Evolutionary conservation across 1,140 invertebrate genomes (phyloP).

Genomic region (Drosophila arawakana): DNA sequence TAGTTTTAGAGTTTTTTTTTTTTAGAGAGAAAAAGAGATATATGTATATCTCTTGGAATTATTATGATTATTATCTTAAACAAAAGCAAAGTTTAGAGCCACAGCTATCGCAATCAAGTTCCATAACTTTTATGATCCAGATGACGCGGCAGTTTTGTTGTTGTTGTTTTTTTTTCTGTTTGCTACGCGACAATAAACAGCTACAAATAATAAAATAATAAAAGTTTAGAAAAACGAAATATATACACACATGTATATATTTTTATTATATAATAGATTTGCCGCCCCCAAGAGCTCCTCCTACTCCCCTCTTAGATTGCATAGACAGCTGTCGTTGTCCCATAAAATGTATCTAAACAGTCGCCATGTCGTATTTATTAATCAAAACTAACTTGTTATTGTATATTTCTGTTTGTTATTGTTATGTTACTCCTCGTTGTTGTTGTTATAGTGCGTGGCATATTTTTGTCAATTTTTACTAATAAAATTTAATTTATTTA

Average conservation of each 20-base stretch:
- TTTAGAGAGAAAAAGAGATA: no score
- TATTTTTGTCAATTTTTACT: slow-evolving; percentile 79
- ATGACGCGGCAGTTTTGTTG: slow-evolving; percentile 47
- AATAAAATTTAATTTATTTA: slow-evolving; percentile 83
- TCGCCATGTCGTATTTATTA: slow-evolving; percentile 62
- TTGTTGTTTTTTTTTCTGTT: background rate
- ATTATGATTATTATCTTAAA: slow-evolving; percentile 34
- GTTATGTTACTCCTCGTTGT: slow-evolving; percentile 34
- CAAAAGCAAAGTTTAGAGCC: slow-evolving; percentile 43
- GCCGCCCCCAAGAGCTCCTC: slow-evolving; percentile 23
- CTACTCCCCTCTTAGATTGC: slow-evolving; percentile 1
- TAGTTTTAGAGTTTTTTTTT: slow-evolving; percentile 14
- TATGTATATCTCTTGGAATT: slow-evolving; percentile 24
- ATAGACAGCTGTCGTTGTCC: slow-evolving; percentile 24
- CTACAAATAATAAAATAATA: slow-evolving; percentile 66
- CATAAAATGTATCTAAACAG: slow-evolving; percentile 67
- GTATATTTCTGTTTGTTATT: slow-evolving; percentile 22
- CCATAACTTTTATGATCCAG: slow-evolving; percentile 46
- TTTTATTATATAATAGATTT: slow-evolving; percentile 55
- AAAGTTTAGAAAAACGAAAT: slow-evolving; percentile 57
- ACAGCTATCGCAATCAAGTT: slow-evolving; percentile 32
- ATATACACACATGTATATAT: slow-evolving; percentile 25
- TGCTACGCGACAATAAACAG: slow-evolving; percentile 54
- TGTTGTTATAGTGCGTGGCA: slow-evolving; percentile 63
- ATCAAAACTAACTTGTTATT: slow-evolving; percentile 78